Evolutionary conservation across 2,797 vertebrate species (phyloP).

Genomic region (Dryobates pubescens): DNA sequence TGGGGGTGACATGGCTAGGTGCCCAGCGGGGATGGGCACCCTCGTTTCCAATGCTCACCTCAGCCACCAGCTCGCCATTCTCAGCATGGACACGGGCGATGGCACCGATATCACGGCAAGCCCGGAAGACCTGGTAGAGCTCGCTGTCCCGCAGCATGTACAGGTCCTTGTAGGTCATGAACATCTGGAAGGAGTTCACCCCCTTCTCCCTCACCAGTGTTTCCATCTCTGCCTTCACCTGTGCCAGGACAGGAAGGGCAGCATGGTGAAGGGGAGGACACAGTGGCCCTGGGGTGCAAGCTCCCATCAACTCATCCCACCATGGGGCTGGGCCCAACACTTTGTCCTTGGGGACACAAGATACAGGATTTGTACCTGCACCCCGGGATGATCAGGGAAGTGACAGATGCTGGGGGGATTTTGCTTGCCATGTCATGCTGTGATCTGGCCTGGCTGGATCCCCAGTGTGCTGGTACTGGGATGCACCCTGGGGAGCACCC

Average conservation of each 20-base stretch:
- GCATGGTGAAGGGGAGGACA: fast-evolving
- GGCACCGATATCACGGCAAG: conserved; percentile 93
- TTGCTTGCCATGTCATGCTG: not conserved
- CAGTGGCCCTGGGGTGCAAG: fast-evolving
- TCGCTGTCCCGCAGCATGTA: conserved; percentile 96
- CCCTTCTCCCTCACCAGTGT: conserved; percentile 92
- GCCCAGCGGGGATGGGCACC: fast-evolving
- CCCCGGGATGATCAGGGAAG: not conserved
- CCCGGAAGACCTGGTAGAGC: conserved; percentile 91
- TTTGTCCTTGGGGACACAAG: fast-evolving
- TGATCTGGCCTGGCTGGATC: not conserved
- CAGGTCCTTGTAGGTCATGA: conserved; percentile 96
- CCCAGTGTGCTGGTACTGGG: not conserved
- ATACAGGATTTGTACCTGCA: fast-evolving
- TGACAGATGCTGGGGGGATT: not conserved
- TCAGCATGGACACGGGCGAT: conserved; percentile 94
- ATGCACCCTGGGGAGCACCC: not conserved
- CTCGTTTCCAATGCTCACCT: conserved; percentile 76
- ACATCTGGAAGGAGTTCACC: conserved; percentile 98
- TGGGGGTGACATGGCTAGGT: no score
- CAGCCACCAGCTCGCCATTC: conserved; percentile 95
- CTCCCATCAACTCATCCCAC: no score
- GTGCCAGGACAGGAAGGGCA: not conserved
- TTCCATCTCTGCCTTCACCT: conserved; percentile 96
- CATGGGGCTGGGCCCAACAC: fast-evolving